Base-by-base conservation (phyloP, 1,140 invertebrate genomes). In the Cyrtorhinus lividipennis region DNA sequence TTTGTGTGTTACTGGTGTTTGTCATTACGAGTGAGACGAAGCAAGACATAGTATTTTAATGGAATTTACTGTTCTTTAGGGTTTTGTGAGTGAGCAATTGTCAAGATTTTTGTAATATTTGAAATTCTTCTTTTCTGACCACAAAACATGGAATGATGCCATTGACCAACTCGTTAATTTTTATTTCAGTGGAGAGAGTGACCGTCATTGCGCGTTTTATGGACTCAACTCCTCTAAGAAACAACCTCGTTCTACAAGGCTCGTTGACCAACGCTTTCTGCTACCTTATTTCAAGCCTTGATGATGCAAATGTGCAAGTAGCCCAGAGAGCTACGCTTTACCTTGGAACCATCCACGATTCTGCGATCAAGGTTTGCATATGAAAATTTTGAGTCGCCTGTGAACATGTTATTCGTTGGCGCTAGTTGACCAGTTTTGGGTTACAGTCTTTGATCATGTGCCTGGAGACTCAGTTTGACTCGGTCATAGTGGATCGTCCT, bases 241-340 rank as follows among this genome's bases (percentile, higher is more conserved):
- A 84, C 62, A 88, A 90, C 69, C 80, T 87, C 48, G 80, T 85
- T 2, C 78, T 99, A 23, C 92, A 97, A 75, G 90, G 92, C n/a
- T 88, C 91, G 0, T 73, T 99, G 67, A 91, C 95, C 12, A 96
- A 95, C 72, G 91, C 93, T 13, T 98, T 98, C 77, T 98, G 92
- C 74, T 95, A 96, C 73, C 79, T 98, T 24, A 89, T 99, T 66
- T 90, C 90, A 58, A 92, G 92, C 66, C 88, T 98, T 80, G 93
- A 98, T 75, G 96, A 99, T 74, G 84, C 86, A 61, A 94, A 93
- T 74, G 85, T 95, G 30, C 86, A 92, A 68, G 93, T 98, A 13
- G 92, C 93, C 2, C 94, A 98, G 75, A 81, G 92, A 70, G 86
- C 95, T 2, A 90, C 92, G 1, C 78, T 98, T 15, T 93, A 93